Evolutionary conservation across 2,113 vertebrate genomes (phyloP).

Genomic region (Phalacrocorax aristotelis): DNA sequence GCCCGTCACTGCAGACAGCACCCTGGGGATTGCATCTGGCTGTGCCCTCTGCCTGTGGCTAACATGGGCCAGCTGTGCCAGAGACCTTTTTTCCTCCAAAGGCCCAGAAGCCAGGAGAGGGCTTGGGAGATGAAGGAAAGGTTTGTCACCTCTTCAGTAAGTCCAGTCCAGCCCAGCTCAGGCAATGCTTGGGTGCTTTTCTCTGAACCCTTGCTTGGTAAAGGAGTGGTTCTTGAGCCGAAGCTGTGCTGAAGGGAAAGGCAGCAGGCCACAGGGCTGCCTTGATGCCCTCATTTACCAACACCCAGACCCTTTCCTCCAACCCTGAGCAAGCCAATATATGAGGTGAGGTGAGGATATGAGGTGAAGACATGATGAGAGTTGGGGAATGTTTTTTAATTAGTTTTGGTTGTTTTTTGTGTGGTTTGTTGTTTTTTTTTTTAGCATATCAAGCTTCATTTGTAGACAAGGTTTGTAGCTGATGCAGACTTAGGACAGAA

Average conservation of each 20-base stretch:
- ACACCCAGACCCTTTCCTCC: not conserved
- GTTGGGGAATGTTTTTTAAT: too few relatives aligned
- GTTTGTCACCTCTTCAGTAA: not conserved
- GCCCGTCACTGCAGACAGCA: not conserved
- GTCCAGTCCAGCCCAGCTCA: not conserved
- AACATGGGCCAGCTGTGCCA: not conserved
- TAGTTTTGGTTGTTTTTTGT: not conserved
- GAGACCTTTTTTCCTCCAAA: not conserved
- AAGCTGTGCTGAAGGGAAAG: not conserved
- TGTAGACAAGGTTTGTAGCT: not conserved
- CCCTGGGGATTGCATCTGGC: not conserved
- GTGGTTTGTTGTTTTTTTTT: not conserved
- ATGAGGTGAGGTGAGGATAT: too few relatives aligned
- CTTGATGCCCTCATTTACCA: not conserved
- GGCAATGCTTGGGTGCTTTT: fast-evolving
- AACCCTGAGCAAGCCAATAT: not conserved
- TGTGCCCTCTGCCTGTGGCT: not conserved
- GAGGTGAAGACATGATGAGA: not conserved
- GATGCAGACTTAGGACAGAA: not conserved
- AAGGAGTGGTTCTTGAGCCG: not conserved
- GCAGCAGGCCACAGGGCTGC: not conserved
- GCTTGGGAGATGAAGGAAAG: not conserved
- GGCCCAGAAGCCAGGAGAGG: not conserved
- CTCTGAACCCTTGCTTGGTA: not conserved
- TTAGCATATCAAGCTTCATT: not conserved